Evolutionary conservation across 2,797 vertebrate genomes (phyloP), one percentile per base, ranked within the genome.

Genomic region (Allobates femoralis): DNA sequence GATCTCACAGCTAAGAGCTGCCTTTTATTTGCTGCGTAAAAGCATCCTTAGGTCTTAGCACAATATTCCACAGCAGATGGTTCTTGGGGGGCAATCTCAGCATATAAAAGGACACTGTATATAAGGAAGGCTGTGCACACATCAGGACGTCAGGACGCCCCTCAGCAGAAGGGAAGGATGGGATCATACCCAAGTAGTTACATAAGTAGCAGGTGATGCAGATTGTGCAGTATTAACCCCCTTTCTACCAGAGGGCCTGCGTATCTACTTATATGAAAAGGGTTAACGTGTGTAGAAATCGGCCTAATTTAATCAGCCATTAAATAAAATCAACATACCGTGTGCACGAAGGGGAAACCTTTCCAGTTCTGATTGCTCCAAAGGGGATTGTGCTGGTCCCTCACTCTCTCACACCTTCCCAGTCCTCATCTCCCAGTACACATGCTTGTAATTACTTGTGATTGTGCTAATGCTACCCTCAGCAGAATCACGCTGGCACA

Each of bases 311-410:
- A 81, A 81, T 80, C 79, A 76, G 86, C 90, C 89, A 81, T 91
- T 90, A 91, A 90, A 90, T 90, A 89, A 15, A 85, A 90, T 81
- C 90, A 90, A 71, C 90, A 75, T 89, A 88, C 90, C 90, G 89
- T 89, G 81, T 37, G 83, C 88, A 80, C 6, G 86, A 85, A 89
- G 90, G 82, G 84, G 89, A 92, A 89, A 85, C 91, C 88, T 88
- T 90, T 87, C 89, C 89, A 18, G 62, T 85, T 89, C 84, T 86
- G 89, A 89, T 91, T 88, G 89, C 87, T 90, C 89, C 92, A 85
- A 88, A 87, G 89, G 88, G 90, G 90, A 89, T 88, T 88, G 88
- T 76, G 85, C 86, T 88, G 86, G 89, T 89, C 69, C 88, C 86
- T 89, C 88, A 89, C 86, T 89, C 69, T 84, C 86, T 89, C 89